These are phyloP conservation scores for Seriola quinqueradiata DNA, from an alignment of 2,113 vertebrate genomes.

Conservation along the genomic window DNA sequence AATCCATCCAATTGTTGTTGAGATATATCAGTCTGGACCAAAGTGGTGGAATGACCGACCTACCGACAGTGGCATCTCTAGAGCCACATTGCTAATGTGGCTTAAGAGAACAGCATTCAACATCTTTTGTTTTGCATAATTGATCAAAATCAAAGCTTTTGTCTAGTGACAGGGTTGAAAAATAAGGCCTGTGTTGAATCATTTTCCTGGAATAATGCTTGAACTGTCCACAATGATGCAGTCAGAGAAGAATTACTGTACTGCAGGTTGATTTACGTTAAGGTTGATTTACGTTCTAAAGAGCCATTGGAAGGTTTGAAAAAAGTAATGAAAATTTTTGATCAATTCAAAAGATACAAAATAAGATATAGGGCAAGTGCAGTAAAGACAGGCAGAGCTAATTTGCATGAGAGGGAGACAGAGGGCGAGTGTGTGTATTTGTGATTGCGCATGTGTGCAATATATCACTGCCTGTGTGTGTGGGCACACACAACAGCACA, in stretches of 20 bases:
- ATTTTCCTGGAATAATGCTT: background rate
- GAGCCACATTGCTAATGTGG: background rate
- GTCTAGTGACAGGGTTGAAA: background rate
- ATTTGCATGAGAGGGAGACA: constrained; percentile 46
- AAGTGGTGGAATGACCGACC: background rate
- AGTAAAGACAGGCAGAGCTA: constrained; percentile 21
- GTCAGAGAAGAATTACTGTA: background rate
- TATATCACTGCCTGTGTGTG: constrained; percentile 35
- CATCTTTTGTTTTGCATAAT: background rate
- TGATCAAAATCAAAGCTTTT: background rate
- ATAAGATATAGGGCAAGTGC: constrained; percentile 20
- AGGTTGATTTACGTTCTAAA: background rate
- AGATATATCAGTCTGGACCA: background rate
- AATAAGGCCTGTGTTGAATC: background rate
- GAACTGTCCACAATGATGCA: background rate
- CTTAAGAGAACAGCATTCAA: background rate
- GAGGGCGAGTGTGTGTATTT: constrained; percentile 13
- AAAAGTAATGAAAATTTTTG: background rate
- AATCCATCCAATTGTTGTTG: too few relatives aligned
- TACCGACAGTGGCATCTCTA: background rate
- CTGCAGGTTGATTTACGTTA: background rate
- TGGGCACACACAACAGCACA: constrained; percentile 34
- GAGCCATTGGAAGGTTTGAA: background rate
- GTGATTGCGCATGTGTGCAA: constrained; percentile 29
- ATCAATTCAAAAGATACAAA: constrained; percentile 4